phyloP scores from a whole-genome alignment of 2,113 vertebrate genomes.

The Nycticryphes semicollaris region DNA sequence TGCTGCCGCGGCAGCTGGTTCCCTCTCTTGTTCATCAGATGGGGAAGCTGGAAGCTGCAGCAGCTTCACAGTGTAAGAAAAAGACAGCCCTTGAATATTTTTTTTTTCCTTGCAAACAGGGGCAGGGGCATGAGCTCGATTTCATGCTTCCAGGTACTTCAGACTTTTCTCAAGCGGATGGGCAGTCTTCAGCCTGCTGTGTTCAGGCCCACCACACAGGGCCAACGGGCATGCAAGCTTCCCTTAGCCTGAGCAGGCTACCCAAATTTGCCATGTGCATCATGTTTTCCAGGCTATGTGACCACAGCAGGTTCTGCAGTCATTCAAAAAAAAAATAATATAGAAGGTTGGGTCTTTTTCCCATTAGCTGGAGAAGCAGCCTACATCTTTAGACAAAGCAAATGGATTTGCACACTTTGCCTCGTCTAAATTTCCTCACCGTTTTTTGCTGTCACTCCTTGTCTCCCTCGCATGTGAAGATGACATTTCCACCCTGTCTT shows the following conservation, averaged over 20 bases:
- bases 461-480: background rate
- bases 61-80: background rate
- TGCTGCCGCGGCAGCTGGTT: background rate
- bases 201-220: background rate
- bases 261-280: background rate
- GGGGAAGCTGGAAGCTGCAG: background rate
- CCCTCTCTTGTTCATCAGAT: background rate
- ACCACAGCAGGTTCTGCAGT: background rate
- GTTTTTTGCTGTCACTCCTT: background rate
- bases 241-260: background rate
- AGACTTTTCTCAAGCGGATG: background rate
- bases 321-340: background rate
- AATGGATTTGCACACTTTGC: background rate
- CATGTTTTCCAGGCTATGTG: background rate
- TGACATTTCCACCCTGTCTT: constrained; percentile 29
- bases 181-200: background rate
- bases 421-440: background rate
- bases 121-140: background rate
- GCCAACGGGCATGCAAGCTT: fast-evolving
- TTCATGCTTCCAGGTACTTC: background rate
- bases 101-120: background rate
- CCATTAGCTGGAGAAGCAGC: background rate
- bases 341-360: background rate
- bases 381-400: background rate
- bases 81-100: background rate